phyloP scores from a whole-genome alignment of 2,113 vertebrate species.

The Henicopernis longicauda region DNA sequence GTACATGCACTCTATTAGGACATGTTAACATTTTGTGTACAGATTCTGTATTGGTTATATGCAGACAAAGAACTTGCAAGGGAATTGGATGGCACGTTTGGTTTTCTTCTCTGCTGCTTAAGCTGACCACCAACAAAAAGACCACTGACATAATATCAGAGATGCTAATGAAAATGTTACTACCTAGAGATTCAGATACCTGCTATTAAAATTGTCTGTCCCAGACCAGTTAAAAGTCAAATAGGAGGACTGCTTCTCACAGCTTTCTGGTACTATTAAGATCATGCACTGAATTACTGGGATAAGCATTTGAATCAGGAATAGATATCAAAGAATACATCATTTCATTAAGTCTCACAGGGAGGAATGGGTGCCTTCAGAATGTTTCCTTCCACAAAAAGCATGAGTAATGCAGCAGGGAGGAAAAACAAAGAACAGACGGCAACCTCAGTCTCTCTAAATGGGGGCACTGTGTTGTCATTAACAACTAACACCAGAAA shows the following conservation, averaged over 20 bases:
- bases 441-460: constrained; percentile 14
- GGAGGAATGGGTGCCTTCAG: not conserved
- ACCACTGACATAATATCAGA: not conserved
- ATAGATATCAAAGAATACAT: not conserved
- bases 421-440: constrained; percentile 32
- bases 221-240: not conserved
- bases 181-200: not conserved
- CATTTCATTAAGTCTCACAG: not conserved
- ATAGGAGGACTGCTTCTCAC: not conserved
- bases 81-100: fast-evolving
- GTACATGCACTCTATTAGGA: fast-evolving
- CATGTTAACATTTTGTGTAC: fast-evolving
- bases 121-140: fast-evolving
- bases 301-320: not conserved
- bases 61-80: not conserved
- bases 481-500: constrained; percentile 39
- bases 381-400: not conserved
- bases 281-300: not conserved
- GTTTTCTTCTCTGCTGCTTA: not conserved
- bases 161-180: not conserved
- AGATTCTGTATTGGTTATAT: fast-evolving
- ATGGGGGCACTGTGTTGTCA: not conserved
- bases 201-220: not conserved
- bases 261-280: not conserved
- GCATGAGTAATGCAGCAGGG: constrained; percentile 14